Conservation (phyloP, 2,888 invertebrate genomes). For the Hipparchia semele region DNA sequence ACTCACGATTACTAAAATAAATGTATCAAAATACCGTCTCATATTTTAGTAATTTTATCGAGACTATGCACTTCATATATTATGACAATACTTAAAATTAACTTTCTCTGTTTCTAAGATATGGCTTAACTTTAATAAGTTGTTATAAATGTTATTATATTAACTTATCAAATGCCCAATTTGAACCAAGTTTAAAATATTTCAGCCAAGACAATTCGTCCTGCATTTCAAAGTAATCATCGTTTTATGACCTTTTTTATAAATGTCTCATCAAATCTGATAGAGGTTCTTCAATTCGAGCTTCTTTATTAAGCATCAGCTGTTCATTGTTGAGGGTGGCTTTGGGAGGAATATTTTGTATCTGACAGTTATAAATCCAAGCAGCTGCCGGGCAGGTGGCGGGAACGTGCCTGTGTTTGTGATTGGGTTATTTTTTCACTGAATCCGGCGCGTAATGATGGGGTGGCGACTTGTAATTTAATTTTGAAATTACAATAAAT, state of each 20-base stretch:
- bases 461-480: slow-evolving; percentile 49
- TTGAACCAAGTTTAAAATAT: background rate
- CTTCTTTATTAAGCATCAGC: slow-evolving; percentile 57
- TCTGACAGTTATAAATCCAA: slow-evolving; percentile 65
- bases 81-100: too few species aligned
- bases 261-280: slow-evolving; percentile 4
- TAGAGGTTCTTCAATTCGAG: slow-evolving; percentile 9
- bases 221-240: background rate
- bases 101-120: too few species aligned
- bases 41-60: background rate
- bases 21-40: slow-evolving; percentile 4
- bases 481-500: slow-evolving; percentile 44
- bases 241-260: background rate
- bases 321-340: slow-evolving; percentile 58
- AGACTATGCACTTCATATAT: background rate
- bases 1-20: slow-evolving; percentile 5
- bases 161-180: too few species aligned
- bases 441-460: slow-evolving; percentile 41
- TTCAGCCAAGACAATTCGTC: background rate
- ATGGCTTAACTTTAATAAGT: too few species aligned
- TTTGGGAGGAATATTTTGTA: slow-evolving; percentile 65
- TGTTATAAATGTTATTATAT: too few species aligned
- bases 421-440: slow-evolving; percentile 46
- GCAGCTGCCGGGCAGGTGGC: slow-evolving; percentile 77
- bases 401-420: slow-evolving; percentile 66